Evolutionary conservation across 2,797 vertebrate species (phyloP).

Genomic region (Chaunax sp.): DNA sequence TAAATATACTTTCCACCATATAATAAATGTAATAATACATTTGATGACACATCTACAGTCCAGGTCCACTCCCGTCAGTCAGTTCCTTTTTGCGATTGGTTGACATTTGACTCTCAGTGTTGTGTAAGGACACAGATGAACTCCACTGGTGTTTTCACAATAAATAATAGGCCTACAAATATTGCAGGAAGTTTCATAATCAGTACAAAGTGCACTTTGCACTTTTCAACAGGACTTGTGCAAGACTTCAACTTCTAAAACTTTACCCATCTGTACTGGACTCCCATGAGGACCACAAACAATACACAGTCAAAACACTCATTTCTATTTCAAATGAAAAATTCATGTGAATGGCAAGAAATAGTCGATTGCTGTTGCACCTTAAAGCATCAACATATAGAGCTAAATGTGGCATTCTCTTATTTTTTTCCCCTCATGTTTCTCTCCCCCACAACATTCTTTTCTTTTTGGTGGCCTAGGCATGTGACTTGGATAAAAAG

Average conservation of each 20-base stretch:
- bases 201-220: no score
- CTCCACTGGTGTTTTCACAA: not conserved
- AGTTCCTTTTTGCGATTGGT: not conserved
- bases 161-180: not conserved
- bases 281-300: slow-evolving; percentile 15
- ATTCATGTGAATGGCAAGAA: not conserved
- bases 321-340: not conserved
- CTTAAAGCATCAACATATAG: slow-evolving; percentile 12
- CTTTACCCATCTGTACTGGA: not conserved
- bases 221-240: no score
- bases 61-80: no score
- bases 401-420: not conserved
- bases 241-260: no score
- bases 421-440: not conserved
- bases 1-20: no score
- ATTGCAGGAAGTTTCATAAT: not conserved
- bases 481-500: slow-evolving; percentile 57
- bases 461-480: slow-evolving; percentile 14
- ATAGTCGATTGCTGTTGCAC: not conserved
- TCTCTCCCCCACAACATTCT: slow-evolving; percentile 25
- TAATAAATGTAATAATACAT: no score
- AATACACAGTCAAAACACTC: not conserved
- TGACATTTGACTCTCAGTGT: not conserved
- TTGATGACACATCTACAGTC: no score
- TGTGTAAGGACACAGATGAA: not conserved